Evolutionary conservation across 2,113 vertebrate species (phyloP).

Genomic region (Campylomormyrus numenius): DNA sequence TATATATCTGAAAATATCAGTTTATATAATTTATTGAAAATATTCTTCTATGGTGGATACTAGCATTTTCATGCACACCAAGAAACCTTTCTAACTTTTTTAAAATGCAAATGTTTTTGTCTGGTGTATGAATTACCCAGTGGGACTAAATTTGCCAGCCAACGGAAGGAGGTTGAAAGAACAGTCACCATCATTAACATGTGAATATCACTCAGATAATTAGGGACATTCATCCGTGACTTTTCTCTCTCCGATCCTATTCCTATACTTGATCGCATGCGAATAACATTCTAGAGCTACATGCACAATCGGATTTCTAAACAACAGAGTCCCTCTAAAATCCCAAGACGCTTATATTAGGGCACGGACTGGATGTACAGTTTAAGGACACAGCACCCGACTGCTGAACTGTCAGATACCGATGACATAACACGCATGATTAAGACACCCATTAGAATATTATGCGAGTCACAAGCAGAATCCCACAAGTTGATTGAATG

Average conservation of each 20-base stretch:
- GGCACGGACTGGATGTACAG: not conserved
- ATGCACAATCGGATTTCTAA: not conserved
- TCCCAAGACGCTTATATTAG: not conserved
- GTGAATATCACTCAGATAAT: constrained; percentile 3
- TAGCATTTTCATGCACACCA: not conserved
- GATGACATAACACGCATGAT: not conserved
- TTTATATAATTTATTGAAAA: not conserved
- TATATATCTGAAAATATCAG: not conserved
- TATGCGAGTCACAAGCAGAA: not conserved
- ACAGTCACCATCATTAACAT: constrained; percentile 3
- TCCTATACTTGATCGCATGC: not conserved
- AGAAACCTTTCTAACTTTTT: constrained; percentile 1
- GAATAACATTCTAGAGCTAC: not conserved
- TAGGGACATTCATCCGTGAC: constrained; percentile 6
- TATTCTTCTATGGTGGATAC: not conserved
- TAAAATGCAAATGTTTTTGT: not conserved
- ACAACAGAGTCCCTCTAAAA: not conserved
- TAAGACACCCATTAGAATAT: not conserved
- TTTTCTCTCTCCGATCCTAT: not conserved
- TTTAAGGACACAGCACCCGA: not conserved
- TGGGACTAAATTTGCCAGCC: not conserved
- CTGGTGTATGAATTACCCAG: not conserved
- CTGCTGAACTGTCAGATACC: not conserved
- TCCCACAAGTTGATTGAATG: not conserved
- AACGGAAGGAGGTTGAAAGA: not conserved